phyloP scores from a whole-genome alignment of 2,113 vertebrate species.

The Cynocephalus volans region DNA sequence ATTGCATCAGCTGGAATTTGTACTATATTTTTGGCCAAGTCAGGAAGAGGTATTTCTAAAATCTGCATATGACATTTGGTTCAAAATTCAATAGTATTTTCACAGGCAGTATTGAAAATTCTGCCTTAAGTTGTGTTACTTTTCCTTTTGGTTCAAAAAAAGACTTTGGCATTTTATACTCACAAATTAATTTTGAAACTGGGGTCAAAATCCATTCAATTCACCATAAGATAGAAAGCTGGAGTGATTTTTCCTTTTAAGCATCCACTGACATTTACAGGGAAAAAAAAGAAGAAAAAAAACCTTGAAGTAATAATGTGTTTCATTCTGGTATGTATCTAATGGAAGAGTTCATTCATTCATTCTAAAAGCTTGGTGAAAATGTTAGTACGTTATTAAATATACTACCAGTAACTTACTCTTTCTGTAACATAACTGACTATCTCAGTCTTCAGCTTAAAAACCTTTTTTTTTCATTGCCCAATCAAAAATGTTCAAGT shows the following conservation, averaged over 20 bases:
- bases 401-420: neutral
- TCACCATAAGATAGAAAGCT: neutral
- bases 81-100: slow-evolving; percentile 17
- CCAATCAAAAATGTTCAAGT: neutral
- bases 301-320: neutral
- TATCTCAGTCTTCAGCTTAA: neutral
- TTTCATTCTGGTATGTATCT: neutral
- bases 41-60: slow-evolving; percentile 51
- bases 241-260: neutral
- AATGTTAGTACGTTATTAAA: neutral
- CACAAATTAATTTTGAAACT: neutral
- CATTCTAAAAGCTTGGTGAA: neutral
- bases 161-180: neutral
- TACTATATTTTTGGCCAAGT: neutral
- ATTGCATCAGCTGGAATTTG: slow-evolving; percentile 65
- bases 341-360: neutral
- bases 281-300: neutral
- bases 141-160: neutral
- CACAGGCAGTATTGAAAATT: neutral
- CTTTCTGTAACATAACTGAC: neutral
- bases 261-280: neutral
- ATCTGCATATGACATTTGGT: slow-evolving; percentile 61
- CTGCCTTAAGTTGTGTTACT: neutral
- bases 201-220: neutral
- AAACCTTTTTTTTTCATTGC: neutral